These are phyloP conservation scores for Parauchenoglanis punctatus DNA, from an alignment of 2,797 vertebrate species.

Conservation along the genomic window DNA sequence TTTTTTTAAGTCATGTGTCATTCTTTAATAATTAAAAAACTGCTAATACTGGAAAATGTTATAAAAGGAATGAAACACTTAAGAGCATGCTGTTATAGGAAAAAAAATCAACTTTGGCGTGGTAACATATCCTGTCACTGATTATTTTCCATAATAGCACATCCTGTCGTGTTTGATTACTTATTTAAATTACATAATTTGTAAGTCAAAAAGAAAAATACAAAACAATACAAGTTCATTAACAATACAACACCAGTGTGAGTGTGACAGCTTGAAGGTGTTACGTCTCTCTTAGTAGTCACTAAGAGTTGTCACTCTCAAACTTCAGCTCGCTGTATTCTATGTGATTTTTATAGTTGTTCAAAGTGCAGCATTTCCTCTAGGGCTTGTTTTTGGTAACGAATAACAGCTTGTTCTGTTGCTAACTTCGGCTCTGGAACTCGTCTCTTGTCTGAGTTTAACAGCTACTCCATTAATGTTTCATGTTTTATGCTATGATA, in stretches of 20 bases:
- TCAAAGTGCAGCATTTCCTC: slow-evolving; percentile 23
- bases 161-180: not conserved
- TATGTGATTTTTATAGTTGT: slow-evolving; percentile 24
- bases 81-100: not conserved
- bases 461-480: slow-evolving; percentile 61
- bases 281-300: slow-evolving; percentile 31
- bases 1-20: not conserved
- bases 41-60: not conserved
- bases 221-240: not conserved
- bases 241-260: not conserved
- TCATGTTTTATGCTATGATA: slow-evolving; percentile 56
- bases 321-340: slow-evolving; percentile 29
- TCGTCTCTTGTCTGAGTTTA: slow-evolving; percentile 46
- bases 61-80: not conserved
- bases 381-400: slow-evolving; percentile 29
- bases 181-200: not conserved
- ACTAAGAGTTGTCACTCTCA: slow-evolving; percentile 30
- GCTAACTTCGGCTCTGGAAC: slow-evolving; percentile 40
- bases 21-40: not conserved
- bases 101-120: not conserved
- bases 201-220: not conserved
- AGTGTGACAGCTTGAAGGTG: slow-evolving; percentile 25
- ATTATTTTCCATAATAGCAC: not conserved
- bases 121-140: not conserved
- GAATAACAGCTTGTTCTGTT: slow-evolving; percentile 31